Percentiles rank a stretch among this genome's conserved stretches.
Conservation (phyloP, 53 echinoderm and acorn worm species). For the Paelopatides confundens region DNA sequence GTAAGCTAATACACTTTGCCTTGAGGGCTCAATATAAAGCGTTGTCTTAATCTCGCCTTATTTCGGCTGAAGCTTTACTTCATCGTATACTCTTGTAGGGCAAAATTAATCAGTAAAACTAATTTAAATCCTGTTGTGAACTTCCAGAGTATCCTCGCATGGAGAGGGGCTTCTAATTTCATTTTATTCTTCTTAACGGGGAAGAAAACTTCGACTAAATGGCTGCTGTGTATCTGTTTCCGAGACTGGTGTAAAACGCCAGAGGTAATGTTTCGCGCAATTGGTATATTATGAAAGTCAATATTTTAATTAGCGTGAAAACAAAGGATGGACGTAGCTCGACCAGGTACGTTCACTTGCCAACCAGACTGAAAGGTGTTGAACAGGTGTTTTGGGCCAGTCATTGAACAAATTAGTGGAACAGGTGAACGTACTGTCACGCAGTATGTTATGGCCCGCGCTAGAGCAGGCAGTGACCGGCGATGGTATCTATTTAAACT, state of each 20-base stretch:
- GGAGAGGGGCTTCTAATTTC: constrained; percentile 36
- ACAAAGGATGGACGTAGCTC: constrained; percentile 10
- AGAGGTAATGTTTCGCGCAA: constrained; percentile 48
- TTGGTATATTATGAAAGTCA: constrained; percentile 49
- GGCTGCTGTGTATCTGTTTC: constrained; percentile 39
- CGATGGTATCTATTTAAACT: too few relatives aligned
- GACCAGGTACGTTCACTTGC: constrained; percentile 8
- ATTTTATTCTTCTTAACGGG: constrained; percentile 2
- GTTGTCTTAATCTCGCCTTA: constrained; percentile 15
- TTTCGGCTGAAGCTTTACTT: background rate
- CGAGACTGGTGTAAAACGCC: constrained; percentile 24
- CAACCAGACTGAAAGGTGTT: constrained; percentile 30
- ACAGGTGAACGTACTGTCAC: constrained; percentile 26
- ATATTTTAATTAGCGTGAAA: constrained; percentile 56
- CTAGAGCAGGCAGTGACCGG: background rate
- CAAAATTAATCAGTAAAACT: constrained; percentile 47
- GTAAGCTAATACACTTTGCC: constrained; percentile 37
- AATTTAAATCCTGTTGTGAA: constrained; percentile 34
- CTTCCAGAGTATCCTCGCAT: constrained; percentile 6
- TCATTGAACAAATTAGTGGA: constrained; percentile 19
- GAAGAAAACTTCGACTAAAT: constrained; percentile 20
- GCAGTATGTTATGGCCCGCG: background rate
- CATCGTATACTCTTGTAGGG: background rate
- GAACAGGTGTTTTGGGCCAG: constrained; percentile 19
- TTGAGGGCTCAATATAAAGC: constrained; percentile 24